Base-by-base conservation (phyloP, 2,888 invertebrate genomes). In the Cylindroiulus punctatus region DNA sequence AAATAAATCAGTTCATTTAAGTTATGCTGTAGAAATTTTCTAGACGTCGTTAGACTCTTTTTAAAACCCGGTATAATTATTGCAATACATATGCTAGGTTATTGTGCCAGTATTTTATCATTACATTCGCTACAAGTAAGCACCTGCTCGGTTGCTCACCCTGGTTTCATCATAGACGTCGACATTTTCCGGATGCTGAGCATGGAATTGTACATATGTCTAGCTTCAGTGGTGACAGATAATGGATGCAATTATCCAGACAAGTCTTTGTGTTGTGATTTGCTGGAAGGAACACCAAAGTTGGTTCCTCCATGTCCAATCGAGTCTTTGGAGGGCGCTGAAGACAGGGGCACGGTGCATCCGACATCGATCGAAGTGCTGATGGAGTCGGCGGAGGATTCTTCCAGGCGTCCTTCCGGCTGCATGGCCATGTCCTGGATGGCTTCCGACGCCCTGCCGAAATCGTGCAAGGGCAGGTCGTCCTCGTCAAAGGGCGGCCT, bases 381-480 rank as follows among this genome's bases (percentile, higher is more conserved):
- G 26, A 65, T 65, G 12, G 65, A 65, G 65, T 65, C 65, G 22
- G 65, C 65, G 10, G 65, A 65, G 8, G 65, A 65, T 26, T 65
- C 65, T 12, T 65, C 26, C 2, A 65, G 26, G 12, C 65, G 65
- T 65, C 65, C 22, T 26, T 65, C 65, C 22, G 65, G 65, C 26
- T 22, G 65, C 22, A 26, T 65, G 26, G 26, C 22, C 12, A 65
- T 65, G 0, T 12, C 22, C 26, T 65, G 26, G 65, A 65, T 22
- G 26, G 65, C 22, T 65, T 65, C 65, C 26, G 22, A 26, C 12
- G 12, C 22, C 26, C 84, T 84, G 19, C 84, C 44, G 26, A 85
- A 85, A 76, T 85, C 57, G 14, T 85, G 85, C 85, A 85, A n/a
- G 32, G 85, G 65, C 47, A 40, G 19, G 30, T 65, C 82, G 12